Conservation (phyloP, 2,888 invertebrate genomes). For the Meandrusa payeni region DNA sequence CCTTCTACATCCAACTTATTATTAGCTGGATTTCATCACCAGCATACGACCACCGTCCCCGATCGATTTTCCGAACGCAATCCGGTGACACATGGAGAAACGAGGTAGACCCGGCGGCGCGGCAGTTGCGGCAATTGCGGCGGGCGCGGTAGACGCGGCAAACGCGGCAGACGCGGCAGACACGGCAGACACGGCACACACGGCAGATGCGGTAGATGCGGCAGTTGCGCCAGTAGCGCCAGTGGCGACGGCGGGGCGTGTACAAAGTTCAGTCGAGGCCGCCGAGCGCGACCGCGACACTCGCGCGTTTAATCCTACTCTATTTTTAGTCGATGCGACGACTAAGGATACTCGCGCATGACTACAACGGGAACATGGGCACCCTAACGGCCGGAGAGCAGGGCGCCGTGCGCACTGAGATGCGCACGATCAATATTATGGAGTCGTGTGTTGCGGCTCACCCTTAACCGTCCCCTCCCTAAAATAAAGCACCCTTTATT, state of each 20-base stretch:
- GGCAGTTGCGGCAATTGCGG: conserved; percentile 41
- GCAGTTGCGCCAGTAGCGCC: conserved; percentile 46
- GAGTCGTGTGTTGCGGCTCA: conserved; percentile 49
- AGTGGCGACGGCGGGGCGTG: conserved; percentile 52
- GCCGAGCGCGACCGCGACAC: conserved; percentile 69
- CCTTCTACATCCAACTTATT: conserved; percentile 40
- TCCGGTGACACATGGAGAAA: conserved; percentile 50
- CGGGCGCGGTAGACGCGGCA: too few relatives aligned
- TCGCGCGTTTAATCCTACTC: conserved; percentile 60
- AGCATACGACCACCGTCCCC: conserved; percentile 40
- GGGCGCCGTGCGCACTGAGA: conserved; percentile 38
- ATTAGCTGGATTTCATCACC: conserved; percentile 50
- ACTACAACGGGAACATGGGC: conserved; percentile 49
- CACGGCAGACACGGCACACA: too few relatives aligned
- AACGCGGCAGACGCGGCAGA: too few relatives aligned
- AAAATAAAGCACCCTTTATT: conserved; percentile 49
- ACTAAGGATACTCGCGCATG: conserved; percentile 59
- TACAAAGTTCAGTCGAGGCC: conserved; percentile 43
- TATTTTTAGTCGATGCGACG: conserved; percentile 59
- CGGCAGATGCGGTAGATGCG: too few relatives aligned
- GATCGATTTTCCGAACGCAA: conserved; percentile 42
- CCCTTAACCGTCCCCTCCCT: conserved; percentile 41
- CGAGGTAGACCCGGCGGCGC: conserved; percentile 38
- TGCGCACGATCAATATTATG: conserved; percentile 51
- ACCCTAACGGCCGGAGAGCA: conserved; percentile 41